phyloP scores from a whole-genome alignment of 2,888 invertebrate genomes.

The Nomada lathburiana region DNA sequence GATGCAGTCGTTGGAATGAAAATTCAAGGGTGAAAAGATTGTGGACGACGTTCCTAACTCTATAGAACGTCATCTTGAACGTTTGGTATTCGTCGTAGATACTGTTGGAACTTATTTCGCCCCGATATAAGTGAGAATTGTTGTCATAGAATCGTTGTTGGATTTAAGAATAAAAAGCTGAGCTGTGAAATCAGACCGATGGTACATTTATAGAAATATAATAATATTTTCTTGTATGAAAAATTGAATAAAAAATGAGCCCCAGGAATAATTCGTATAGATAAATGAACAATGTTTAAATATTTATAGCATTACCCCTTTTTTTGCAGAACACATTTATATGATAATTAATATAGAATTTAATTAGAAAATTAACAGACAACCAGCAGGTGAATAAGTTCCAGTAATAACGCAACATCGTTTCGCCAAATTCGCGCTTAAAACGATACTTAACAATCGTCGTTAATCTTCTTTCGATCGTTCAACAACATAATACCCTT shows the following conservation, averaged over 20 bases:
- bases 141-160: too few species aligned
- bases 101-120: background rate
- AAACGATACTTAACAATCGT: constrained; percentile 47
- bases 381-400: constrained; percentile 5
- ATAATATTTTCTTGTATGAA: too few species aligned
- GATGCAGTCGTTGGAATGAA: background rate
- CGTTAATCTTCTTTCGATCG: constrained; percentile 14
- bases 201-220: too few species aligned
- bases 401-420: constrained; percentile 25
- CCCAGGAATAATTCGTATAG: too few species aligned
- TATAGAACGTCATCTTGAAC: background rate
- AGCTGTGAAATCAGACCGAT: too few species aligned
- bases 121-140: too few species aligned
- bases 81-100: background rate
- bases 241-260: too few species aligned
- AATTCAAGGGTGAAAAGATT: background rate
- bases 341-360: too few species aligned
- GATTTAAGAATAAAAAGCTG: too few species aligned
- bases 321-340: too few species aligned
- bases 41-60: background rate
- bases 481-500: constrained; percentile 33
- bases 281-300: too few species aligned
- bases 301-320: too few species aligned
- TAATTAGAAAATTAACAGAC: background rate
- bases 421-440: constrained; percentile 11